Conservation (phyloP, 1,140 invertebrate species). For the Linepithema humile region DNA sequence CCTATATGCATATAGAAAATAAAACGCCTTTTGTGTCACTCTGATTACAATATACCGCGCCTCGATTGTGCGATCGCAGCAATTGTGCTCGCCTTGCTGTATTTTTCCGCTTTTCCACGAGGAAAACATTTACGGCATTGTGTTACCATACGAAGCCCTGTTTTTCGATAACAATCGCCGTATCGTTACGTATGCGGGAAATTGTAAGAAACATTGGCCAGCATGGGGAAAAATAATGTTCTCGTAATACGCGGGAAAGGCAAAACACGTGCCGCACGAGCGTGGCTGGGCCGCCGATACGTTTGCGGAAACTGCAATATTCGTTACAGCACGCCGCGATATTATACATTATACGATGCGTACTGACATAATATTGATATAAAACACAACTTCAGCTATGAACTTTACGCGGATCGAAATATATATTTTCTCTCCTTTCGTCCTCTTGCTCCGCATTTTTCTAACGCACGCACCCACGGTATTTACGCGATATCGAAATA, state of each 20-base stretch:
- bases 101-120: not conserved
- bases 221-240: not conserved
- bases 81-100: not conserved
- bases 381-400: conserved; percentile 44
- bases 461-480: not conserved
- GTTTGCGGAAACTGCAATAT: conserved; percentile 32
- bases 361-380: conserved; percentile 50
- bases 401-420: conserved; percentile 20
- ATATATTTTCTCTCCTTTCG: conserved; percentile 21
- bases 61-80: not conserved
- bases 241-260: conserved; percentile 10
- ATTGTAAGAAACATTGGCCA: conserved; percentile 33
- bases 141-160: not conserved
- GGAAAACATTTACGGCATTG: not conserved
- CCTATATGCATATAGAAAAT: not conserved
- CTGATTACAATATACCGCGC: not conserved
- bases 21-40: not conserved
- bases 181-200: conserved; percentile 23
- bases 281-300: not conserved
- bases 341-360: conserved; percentile 26
- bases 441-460: not conserved
- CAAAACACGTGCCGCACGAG: conserved; percentile 25
- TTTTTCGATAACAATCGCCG: conserved; percentile 24
- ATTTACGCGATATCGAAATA: not conserved
- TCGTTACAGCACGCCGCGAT: conserved; percentile 12